Evolutionary conservation across 2,888 invertebrate species (phyloP), one percentile per base, ranked within the genome.

Genomic region (Axea sp.): DNA sequence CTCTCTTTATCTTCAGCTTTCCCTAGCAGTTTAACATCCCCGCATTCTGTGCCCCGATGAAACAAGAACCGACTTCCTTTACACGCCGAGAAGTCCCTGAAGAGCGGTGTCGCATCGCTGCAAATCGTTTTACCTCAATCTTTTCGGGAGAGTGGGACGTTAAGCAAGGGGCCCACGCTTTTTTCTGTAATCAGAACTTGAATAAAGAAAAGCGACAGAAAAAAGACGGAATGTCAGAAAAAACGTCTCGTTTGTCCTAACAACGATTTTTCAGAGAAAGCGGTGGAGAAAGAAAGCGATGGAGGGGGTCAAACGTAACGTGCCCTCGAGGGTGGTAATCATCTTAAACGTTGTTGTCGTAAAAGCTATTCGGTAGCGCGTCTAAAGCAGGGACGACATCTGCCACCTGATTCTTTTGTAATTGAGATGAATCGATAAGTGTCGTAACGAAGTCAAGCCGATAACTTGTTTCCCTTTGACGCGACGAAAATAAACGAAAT

Each of bases 231-330:
- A 85, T 83, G 80, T 82, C 83, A 82, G 86, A 88, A 86, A 88
- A 87, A 88, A 83, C 83, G 79, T 82, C 81, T 83, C 86, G 86
- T 88, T 87, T 87, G 84, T 88, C 86, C 51, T 82, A 82, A 83
- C 82, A 81, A 82, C 82, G 82, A 86, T 85, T 84, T 85, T 85
- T 87, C 82, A 6, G 47, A 37, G 69, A 30, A 53, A 74, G 33
- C 69, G 33, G 60, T 9, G 28, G 22, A 12, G 53, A 60, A 49
- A 53, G 45, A 43, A 75, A 65, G 68, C 65, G 59, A 67, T n/a
- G n/a, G n/a, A n/a, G n/a, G 69, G 73, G 78, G 72, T 69, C 64
- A 73, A 73, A 73, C 28, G 71, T 55, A 71, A 60, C 59, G 65
- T 65, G 68, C 75, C 73, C 75, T 73, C 73, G 68, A 80, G 83